Base-by-base conservation (phyloP, 1,140 invertebrate genomes). In the Plectrocnemia conspersa region DNA sequence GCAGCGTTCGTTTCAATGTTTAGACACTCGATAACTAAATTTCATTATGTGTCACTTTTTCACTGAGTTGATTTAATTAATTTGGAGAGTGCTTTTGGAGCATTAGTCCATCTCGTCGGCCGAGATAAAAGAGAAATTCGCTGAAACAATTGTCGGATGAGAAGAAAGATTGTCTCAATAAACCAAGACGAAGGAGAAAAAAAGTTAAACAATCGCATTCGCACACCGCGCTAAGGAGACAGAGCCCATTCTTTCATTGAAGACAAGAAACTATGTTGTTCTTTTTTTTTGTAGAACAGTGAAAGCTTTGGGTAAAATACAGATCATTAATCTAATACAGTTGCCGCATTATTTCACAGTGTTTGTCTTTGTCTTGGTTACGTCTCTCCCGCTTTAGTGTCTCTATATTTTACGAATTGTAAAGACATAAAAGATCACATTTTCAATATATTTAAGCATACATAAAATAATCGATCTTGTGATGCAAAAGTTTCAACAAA, bases 51-150 rank as follows among this genome's bases (percentile, higher is more conserved):
- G n/a, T n/a, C n/a, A 29, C 27, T 7, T 7, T 7, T 7, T 29
- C 7, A 29, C n/a, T 29, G 27, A 29, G 7, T 7, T 29, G 18
- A 38, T 38, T 38, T 38, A 38, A 38, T 38, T 16, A 38, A 16
- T 15, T 38, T 16, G 13, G 15, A n/a, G n/a, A 6, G 35, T 38
- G 11, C 35, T 16, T 38, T 29, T 29, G n/a, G 27, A 29, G 27
- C 35, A 7, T 7, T 16, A 13, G 7, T 7, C 35, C 15, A 15
- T 38, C 35, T 38, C 15, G n/a, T n/a, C 35, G 35, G 5, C 35
- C 6, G 35, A 38, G 35, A 38, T 19, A 44, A 44, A 44, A 44
- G 41, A 44, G 41, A 44, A 44, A 44, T 44, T 19, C 41, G 4
- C 18, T 19, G 41, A 16, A 22, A 44, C 41, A 44, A 44, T 44